These are phyloP conservation scores for Jacana jacana DNA, from an alignment of 2,113 vertebrate genomes.

Conservation along the genomic window DNA sequence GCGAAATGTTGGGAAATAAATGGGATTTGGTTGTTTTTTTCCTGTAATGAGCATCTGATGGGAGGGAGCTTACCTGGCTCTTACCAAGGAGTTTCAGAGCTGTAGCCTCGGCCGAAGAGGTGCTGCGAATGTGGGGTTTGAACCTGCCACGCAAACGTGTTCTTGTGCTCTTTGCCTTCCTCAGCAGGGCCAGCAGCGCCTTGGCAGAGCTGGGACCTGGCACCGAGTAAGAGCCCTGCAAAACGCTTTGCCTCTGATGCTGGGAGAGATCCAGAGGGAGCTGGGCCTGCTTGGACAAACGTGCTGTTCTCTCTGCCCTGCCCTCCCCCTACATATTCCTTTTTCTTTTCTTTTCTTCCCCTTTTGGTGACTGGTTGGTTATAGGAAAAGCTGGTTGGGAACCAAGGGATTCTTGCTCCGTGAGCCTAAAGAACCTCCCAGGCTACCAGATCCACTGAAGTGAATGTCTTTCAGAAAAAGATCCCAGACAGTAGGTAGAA, in stretches of 20 bases:
- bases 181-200: background rate
- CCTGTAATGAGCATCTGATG: background rate
- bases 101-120: background rate
- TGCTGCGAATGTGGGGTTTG: background rate
- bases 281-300: background rate
- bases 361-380: background rate
- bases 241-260: background rate
- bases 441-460: background rate
- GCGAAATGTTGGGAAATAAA: background rate
- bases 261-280: background rate
- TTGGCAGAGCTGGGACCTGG: background rate
- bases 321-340: background rate
- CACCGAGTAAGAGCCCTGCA: background rate
- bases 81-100: background rate
- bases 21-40: background rate
- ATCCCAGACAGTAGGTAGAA: background rate
- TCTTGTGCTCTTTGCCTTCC: background rate
- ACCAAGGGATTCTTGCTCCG: background rate
- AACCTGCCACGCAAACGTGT: background rate
- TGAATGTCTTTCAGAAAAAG: background rate
- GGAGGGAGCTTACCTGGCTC: background rate
- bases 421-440: background rate
- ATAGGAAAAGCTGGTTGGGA: background rate
- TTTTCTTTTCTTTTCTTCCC: no score
- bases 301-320: background rate